Percentiles rank a stretch among this genome's conserved stretches.
Conservation (phyloP, 2,888 invertebrate species). For the Gonocerus acuteangulatus region DNA sequence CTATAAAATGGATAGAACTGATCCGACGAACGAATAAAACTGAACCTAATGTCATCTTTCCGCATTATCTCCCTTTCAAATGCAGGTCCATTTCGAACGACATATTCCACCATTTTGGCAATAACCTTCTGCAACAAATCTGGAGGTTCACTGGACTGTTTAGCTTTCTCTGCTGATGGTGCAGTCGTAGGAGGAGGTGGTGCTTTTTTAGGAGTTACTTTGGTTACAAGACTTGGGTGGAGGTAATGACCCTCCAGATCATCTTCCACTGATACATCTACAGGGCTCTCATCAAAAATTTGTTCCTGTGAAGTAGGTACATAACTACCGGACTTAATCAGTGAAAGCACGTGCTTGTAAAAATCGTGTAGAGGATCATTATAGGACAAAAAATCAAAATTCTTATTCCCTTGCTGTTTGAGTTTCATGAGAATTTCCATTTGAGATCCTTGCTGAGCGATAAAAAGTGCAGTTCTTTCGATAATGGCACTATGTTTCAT, state of each 20-base stretch:
- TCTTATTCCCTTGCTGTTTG: constrained; percentile 86
- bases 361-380: constrained; percentile 78
- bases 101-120: constrained; percentile 94
- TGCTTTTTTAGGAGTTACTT: constrained; percentile 43
- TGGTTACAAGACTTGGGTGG: constrained; percentile 68
- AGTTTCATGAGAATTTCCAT: constrained; percentile 99
- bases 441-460: constrained; percentile 83
- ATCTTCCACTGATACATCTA: constrained; percentile 26
- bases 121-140: constrained; percentile 78
- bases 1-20: constrained; percentile 75
- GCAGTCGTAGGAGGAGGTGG: constrained; percentile 26
- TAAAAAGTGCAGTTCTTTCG: constrained; percentile 86
- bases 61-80: constrained; percentile 82
- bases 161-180: constrained; percentile 25
- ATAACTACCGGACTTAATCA: constrained; percentile 62
- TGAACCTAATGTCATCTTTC: constrained; percentile 76
- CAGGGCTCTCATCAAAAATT: constrained; percentile 40
- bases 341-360: constrained; percentile 67
- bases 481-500: constrained; percentile 87
- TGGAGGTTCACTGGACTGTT: constrained; percentile 51
- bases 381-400: constrained; percentile 87
- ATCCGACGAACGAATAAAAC: constrained; percentile 71
- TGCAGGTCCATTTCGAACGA: constrained; percentile 87
- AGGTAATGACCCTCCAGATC: constrained; percentile 58
- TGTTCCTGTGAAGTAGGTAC: constrained; percentile 45